A percentile compares a stretch with the other conserved stretches of the same genome.
These are phyloP conservation scores for Ornithoptera alexandrae DNA, from an alignment of 2,888 invertebrate genomes.

Conservation along the genomic window DNA sequence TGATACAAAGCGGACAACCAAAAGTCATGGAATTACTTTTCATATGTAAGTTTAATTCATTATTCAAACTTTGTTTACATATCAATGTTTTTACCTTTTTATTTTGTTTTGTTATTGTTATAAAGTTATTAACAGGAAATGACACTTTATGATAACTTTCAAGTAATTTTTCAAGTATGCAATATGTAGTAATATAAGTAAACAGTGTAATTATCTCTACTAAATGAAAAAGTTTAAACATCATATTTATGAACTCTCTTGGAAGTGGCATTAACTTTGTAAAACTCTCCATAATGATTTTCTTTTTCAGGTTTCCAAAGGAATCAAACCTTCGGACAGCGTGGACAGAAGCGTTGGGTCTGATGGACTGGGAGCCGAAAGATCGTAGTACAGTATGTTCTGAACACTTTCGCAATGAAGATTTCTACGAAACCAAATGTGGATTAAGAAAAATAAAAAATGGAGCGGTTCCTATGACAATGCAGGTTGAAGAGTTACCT, in stretches of 20 bases:
- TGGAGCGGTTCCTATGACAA: constrained; percentile 53
- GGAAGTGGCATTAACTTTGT: no score
- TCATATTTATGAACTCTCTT: no score
- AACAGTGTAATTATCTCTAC: no score
- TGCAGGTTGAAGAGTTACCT: constrained; percentile 36
- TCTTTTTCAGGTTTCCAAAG: constrained; percentile 55
- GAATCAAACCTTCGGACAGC: constrained; percentile 47
- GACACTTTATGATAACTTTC: no score
- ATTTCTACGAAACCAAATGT: constrained; percentile 56
- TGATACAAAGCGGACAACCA: constrained; percentile 53
- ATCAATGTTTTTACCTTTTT: neutral
- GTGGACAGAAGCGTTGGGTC: constrained; percentile 56
- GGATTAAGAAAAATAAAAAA: constrained; percentile 54
- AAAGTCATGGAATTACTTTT: constrained; percentile 62
- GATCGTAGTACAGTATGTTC: constrained; percentile 62
- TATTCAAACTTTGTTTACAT: constrained; percentile 12
- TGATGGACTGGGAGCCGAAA: constrained; percentile 52
- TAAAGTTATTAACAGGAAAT: no score
- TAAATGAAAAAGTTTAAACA: no score
- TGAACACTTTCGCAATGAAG: constrained; percentile 57
- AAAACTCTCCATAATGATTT: no score
- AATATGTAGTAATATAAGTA: no score
- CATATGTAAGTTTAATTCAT: constrained; percentile 51
- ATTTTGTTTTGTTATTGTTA: no score
- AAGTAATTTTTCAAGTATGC: no score